Base-by-base conservation (phyloP, 2,113 vertebrate species). In the Galeopterus variegatus region DNA sequence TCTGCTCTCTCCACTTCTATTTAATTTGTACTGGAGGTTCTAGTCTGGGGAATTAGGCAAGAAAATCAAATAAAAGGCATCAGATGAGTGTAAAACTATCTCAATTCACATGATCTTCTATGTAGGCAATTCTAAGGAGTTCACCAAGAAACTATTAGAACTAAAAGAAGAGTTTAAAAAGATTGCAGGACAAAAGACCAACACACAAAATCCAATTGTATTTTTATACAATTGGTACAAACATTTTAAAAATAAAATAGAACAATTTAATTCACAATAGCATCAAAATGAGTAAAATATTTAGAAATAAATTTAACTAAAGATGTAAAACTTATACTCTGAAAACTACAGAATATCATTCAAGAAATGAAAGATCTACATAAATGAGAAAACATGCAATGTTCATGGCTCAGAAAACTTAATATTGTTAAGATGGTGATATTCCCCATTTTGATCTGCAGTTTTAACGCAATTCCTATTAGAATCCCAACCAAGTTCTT, bases 301-400 rank as follows among this genome's bases (percentile, higher is more conserved):
- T 92, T 50, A 82, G 41, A 17, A 62, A 50, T 82, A 92, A 82
- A 50, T 19, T 50, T 9, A 60, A 73, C 10, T 72, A 70, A 56
- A 41, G 41, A 41, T 41, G 41, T 4, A 41, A 41, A 41, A 41
- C 41, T 41, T 41, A 4, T 41, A 76, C 28, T 85, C 26, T 65
- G 24, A 67, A 67, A 45, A 52, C 14, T 52, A 75, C 7, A 45
- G 56, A 85, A 31, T 13, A 67, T 56, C 15, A 56, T 5, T 56
- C 82, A 93, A 86, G 50, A 77, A 77, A 77, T 56, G 85, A 85
- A 85, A 48, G 21, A 75, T 24, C 26, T 76, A 85, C 24, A 65
- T 65, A 75, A 85, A n/a, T 67, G n/a, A 8, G 50, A 5, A 56
- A 76, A 86, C 10, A 67, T n/a, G n/a, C 18, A 23, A 56, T 26